These are phyloP conservation scores for Picathartes gymnocephalus DNA, from an alignment of 2,113 vertebrate species.

Conservation along the genomic window DNA sequence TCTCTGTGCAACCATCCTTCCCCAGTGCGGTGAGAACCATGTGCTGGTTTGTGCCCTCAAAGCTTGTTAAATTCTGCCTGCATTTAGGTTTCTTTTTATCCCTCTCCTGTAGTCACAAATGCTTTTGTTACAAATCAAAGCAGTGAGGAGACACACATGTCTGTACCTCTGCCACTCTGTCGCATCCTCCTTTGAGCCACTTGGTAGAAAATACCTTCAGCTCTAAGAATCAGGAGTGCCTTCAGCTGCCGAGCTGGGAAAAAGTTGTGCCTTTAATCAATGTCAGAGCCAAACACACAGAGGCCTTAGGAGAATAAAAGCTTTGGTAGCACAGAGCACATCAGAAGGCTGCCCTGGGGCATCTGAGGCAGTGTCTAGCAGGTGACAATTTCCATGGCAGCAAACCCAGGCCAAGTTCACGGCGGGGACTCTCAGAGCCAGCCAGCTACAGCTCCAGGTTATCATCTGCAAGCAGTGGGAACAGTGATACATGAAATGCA, in stretches of 20 bases:
- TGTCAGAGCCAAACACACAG: neutral
- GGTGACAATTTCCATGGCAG: neutral
- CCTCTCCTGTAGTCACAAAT: neutral
- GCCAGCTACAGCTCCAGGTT: neutral
- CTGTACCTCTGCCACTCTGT: neutral
- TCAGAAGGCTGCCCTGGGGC: neutral
- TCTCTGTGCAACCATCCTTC: neutral
- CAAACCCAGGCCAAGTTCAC: neutral
- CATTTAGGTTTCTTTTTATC: neutral
- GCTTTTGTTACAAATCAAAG: neutral
- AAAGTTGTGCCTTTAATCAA: neutral
- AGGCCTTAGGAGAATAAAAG: neutral
- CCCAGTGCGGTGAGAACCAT: accelerated
- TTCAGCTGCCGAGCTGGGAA: neutral
- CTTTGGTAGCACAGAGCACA: neutral
- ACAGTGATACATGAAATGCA: neutral
- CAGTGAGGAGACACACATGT: neutral
- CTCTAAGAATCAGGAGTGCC: neutral
- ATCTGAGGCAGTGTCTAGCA: neutral
- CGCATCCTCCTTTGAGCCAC: neutral
- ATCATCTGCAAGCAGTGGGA: neutral
- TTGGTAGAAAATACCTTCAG: neutral
- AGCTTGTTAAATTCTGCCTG: neutral
- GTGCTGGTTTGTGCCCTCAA: neutral
- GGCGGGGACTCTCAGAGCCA: accelerated